Evolutionary conservation across 53 echinoderm and acorn worm species (phyloP).

Genomic region (Echinometra lucunter): DNA sequence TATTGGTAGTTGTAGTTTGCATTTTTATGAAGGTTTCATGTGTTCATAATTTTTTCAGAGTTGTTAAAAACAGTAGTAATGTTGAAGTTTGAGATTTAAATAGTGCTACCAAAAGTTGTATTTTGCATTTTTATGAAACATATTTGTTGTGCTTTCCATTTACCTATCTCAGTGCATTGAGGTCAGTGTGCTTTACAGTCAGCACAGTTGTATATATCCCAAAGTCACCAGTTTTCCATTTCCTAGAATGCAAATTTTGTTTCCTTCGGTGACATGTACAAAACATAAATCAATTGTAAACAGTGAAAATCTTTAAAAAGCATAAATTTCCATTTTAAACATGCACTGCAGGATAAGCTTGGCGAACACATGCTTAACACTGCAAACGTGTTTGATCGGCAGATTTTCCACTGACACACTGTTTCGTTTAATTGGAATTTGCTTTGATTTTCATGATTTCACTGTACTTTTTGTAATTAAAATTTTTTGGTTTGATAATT

Average conservation of each 20-base stretch:
- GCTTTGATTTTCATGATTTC: constrained; percentile 16
- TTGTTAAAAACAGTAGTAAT: constrained; percentile 46
- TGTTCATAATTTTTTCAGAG: constrained; percentile 51
- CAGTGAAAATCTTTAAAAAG: constrained; percentile 16
- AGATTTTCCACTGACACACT: constrained; percentile 17
- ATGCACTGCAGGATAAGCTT: constrained; percentile 18
- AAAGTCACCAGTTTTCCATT: constrained; percentile 49
- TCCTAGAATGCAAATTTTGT: constrained; percentile 41
- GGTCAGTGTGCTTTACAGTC: constrained; percentile 46
- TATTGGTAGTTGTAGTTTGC: constrained; percentile 49
- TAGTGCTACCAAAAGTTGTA: constrained; percentile 36
- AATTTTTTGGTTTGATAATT: constrained; percentile 19
- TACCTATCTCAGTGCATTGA: constrained; percentile 48
- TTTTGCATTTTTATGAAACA: constrained; percentile 51
- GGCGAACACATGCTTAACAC: constrained; percentile 17
- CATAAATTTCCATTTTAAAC: constrained; percentile 16
- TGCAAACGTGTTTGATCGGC: constrained; percentile 17
- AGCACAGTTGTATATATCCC: constrained; percentile 51
- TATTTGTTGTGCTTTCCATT: constrained; percentile 43
- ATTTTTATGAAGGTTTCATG: constrained; percentile 49
- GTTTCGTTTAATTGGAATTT: constrained; percentile 16
- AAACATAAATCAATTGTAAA: constrained; percentile 28
- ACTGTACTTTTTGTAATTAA: constrained; percentile 34
- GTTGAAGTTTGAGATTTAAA: constrained; percentile 53
- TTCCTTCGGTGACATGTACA: no score